Evolutionary conservation across 2,888 invertebrate genomes (phyloP).

Genomic region (Falcaria lacertinaria): DNA sequence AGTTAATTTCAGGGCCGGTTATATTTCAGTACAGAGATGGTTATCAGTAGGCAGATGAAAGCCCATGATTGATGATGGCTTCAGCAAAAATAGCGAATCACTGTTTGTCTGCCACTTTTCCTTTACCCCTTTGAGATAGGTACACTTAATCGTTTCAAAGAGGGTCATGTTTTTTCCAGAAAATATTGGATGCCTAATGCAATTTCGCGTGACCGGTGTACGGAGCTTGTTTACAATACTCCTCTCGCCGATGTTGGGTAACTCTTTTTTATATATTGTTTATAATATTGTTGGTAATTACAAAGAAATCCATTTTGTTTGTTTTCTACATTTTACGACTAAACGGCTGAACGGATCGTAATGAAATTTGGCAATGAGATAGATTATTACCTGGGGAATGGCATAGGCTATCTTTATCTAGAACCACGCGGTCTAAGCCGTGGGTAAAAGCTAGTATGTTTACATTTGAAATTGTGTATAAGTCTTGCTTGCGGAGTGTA

Average conservation of each 20-base stretch:
- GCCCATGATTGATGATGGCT: conserved; percentile 43
- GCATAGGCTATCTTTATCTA: too few relatives aligned
- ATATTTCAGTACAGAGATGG: conserved; percentile 21
- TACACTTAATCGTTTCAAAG: conserved; percentile 20
- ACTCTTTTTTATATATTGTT: background rate
- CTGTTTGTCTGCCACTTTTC: conserved; percentile 45
- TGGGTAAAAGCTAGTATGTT: too few relatives aligned
- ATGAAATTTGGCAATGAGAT: too few relatives aligned
- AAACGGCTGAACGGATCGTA: too few relatives aligned
- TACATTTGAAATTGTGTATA: too few relatives aligned
- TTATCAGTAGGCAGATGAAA: conserved; percentile 40
- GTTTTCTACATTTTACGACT: too few relatives aligned
- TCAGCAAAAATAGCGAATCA: conserved; percentile 44
- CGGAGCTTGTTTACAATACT: background rate
- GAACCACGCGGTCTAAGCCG: too few relatives aligned
- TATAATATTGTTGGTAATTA: too few relatives aligned
- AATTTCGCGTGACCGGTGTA: conserved; percentile 10
- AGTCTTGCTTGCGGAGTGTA: too few relatives aligned
- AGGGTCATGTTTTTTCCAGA: conserved; percentile 28
- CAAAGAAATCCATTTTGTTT: too few relatives aligned
- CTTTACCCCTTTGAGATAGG: conserved; percentile 33
- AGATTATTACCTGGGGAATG: too few relatives aligned
- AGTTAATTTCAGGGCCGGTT: conserved; percentile 2
- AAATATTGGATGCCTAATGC: conserved; percentile 19
- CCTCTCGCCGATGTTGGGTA: background rate